Percentiles rank a stretch among this genome's conserved stretches.
Conservation (phyloP, 2,113 vertebrate species). For the Scytalopus superciliaris region DNA sequence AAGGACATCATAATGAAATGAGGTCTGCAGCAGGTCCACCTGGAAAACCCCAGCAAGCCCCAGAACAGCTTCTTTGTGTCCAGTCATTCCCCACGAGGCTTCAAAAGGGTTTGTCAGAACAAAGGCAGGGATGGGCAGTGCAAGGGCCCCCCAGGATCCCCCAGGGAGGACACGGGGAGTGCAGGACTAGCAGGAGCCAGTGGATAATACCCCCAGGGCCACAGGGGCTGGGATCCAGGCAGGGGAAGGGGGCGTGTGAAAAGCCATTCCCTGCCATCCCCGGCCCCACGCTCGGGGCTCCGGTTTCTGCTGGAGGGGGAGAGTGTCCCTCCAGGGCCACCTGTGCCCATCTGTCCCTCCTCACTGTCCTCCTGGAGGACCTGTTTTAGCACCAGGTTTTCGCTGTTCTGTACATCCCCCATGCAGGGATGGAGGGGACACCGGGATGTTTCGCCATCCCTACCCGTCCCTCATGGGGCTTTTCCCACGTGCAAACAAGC, state of each 20-base stretch:
- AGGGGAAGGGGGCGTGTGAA: not conserved
- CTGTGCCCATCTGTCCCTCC: conserved; percentile 56
- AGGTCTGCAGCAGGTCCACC: not conserved
- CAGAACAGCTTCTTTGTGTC: not conserved
- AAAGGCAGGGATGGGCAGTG: not conserved
- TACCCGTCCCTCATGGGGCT: accelerated
- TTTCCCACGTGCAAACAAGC: not conserved
- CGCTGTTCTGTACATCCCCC: accelerated
- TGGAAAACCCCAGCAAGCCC: not conserved
- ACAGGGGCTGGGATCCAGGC: not conserved
- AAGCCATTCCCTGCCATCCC: not conserved
- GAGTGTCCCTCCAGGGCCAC: not conserved
- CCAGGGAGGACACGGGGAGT: not conserved
- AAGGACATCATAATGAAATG: not conserved
- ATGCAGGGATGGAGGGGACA: not conserved
- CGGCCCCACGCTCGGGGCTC: not conserved
- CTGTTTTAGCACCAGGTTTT: accelerated
- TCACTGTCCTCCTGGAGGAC: not conserved
- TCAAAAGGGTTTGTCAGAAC: not conserved
- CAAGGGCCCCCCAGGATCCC: accelerated
- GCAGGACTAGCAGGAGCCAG: not conserved
- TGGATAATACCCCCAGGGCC: not conserved
- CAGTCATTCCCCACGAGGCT: not conserved
- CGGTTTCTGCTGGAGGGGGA: conserved; percentile 43
- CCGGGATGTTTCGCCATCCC: accelerated